phyloP scores from a whole-genome alignment of 2,888 invertebrate genomes.

The Nemotelus nigrinus region DNA sequence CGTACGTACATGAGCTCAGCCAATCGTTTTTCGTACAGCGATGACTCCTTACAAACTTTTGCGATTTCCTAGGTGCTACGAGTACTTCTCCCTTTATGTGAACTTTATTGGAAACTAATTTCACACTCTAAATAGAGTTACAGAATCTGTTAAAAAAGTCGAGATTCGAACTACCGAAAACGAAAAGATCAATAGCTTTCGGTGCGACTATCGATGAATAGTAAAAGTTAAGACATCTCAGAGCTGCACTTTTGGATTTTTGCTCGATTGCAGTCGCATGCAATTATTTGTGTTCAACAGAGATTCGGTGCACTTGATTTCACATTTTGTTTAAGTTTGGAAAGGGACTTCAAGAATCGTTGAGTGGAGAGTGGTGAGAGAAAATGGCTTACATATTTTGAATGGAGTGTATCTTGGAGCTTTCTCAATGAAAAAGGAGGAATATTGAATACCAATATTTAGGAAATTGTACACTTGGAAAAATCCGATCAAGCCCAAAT shows the following conservation, averaged over 20 bases:
- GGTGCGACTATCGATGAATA: constrained; percentile 10
- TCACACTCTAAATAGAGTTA: constrained; percentile 42
- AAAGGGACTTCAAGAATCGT: not conserved
- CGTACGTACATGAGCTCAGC: not conserved
- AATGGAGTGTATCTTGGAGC: no score
- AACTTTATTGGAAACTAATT: constrained; percentile 41
- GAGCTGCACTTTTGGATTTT: constrained; percentile 5
- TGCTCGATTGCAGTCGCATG: constrained; percentile 3
- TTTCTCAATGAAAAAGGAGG: no score
- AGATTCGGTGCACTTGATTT: not conserved
- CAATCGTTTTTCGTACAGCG: constrained; percentile 22
- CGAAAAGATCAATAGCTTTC: constrained; percentile 27
- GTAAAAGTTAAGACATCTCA: constrained; percentile 24
- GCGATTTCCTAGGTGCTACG: constrained; percentile 33
- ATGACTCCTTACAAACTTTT: constrained; percentile 32
- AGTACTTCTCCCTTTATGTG: constrained; percentile 9
- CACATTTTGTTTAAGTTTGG: not conserved
- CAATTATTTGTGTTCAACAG: not conserved
- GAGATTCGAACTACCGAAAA: constrained; percentile 25
- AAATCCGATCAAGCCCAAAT: no score
- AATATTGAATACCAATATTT: no score
- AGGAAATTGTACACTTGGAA: no score
- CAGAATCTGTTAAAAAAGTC: constrained; percentile 24
- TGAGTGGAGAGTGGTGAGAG: not conserved
- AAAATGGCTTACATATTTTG: not conserved